A percentile compares a stretch with the other conserved stretches of the same genome.
Evolutionary conservation across 2,888 invertebrate species (phyloP).

Genomic region (Ormyrus nitidulus): DNA sequence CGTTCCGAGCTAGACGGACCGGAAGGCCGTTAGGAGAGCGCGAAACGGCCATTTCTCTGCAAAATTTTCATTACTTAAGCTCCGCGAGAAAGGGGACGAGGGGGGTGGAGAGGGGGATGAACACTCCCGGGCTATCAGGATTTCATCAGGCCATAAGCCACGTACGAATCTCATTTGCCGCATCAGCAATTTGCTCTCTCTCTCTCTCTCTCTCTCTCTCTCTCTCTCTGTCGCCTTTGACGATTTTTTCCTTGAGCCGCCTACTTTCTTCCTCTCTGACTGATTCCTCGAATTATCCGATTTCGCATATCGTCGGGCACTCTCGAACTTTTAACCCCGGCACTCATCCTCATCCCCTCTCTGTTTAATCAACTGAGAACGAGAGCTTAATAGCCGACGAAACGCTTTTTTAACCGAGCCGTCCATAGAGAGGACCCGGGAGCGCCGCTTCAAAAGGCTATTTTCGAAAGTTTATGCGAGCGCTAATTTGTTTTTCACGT

Average conservation of each 20-base stretch:
- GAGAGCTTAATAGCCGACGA: too few species aligned
- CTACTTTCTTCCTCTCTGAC: slow-evolving; percentile 59
- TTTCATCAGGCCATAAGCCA: slow-evolving; percentile 42
- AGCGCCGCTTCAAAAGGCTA: too few species aligned
- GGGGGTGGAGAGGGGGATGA: neutral
- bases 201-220: too few species aligned
- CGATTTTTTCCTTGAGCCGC: neutral
- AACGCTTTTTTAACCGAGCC: too few species aligned
- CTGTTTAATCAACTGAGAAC: too few species aligned
- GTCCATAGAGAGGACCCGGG: too few species aligned
- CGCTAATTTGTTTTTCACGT: too few species aligned
- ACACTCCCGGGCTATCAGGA: slow-evolving; percentile 20
- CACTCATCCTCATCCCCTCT: too few species aligned
- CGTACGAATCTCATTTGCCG: slow-evolving; percentile 51
- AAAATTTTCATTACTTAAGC: slow-evolving; percentile 47
- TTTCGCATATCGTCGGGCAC: neutral
- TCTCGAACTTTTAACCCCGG: slow-evolving; percentile 9
- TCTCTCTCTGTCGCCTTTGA: neutral
- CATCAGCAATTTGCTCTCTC: slow-evolving; percentile 36
- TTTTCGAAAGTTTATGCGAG: too few species aligned
- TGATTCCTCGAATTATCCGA: slow-evolving; percentile 53
- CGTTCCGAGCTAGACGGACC: neutral
- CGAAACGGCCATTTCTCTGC: slow-evolving; percentile 31
- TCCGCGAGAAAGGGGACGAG: neutral
- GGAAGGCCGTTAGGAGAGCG: neutral